Conservation (phyloP, 2,113 vertebrate genomes). For the Brienomyrus longianalis region DNA sequence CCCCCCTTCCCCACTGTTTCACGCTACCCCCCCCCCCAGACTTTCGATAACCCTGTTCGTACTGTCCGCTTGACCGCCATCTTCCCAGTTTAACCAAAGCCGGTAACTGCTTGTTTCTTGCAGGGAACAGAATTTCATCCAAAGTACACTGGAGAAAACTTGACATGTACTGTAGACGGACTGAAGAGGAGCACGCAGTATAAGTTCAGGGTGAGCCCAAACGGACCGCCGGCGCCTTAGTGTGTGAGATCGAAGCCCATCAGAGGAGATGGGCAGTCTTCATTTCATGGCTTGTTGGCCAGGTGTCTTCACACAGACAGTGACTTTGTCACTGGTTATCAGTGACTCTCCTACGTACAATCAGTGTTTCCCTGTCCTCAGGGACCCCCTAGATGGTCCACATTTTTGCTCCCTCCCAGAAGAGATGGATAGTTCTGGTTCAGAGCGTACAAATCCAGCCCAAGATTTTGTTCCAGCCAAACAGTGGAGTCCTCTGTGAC, state of each 20-base stretch:
- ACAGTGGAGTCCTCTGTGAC: neutral
- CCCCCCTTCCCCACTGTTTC: neutral
- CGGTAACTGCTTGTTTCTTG: neutral
- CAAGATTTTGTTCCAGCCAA: neutral
- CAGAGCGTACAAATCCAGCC: neutral
- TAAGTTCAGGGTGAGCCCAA: slow-evolving; percentile 87
- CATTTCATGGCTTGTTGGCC: neutral
- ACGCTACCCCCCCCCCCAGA: neutral
- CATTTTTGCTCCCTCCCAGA: neutral
- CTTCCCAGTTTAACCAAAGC: neutral
- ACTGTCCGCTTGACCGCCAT: neutral
- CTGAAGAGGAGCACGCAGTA: slow-evolving; percentile 96
- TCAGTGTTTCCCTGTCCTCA: neutral
- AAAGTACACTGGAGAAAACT: slow-evolving; percentile 95
- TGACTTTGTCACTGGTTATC: neutral
- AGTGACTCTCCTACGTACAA: neutral
- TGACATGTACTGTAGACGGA: slow-evolving; percentile 92
- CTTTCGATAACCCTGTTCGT: neutral
- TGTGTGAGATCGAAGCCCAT: neutral
- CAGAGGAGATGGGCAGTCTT: neutral
- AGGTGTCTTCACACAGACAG: neutral
- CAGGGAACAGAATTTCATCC: slow-evolving; percentile 89
- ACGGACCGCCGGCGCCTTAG: neutral
- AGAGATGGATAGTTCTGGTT: neutral
- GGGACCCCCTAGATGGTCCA: neutral